A percentile compares a stretch with the other conserved stretches of the same genome.
These are phyloP conservation scores for Enteromius afrohamiltoni DNA, from an alignment of 2,797 vertebrate species.

Conservation along the genomic window DNA sequence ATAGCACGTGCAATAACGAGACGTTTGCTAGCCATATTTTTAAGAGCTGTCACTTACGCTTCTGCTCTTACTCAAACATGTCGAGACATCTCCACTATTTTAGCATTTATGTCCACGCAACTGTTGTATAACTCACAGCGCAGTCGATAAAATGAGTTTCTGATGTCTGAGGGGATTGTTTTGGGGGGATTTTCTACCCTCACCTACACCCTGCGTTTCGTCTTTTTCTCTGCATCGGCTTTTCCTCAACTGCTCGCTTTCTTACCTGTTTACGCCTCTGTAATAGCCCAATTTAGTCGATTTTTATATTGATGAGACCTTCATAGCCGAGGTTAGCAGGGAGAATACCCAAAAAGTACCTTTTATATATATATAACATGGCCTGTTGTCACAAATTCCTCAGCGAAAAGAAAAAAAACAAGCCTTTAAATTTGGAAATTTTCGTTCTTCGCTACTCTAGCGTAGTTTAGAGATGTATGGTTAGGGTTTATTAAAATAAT, in stretches of 20 bases:
- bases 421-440: background rate
- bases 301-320: background rate
- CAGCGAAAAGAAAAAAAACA: background rate
- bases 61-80: constrained; percentile 36
- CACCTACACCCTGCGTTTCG: background rate
- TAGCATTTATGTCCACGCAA: background rate
- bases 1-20: background rate
- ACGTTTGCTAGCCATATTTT: constrained; percentile 32
- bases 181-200: background rate
- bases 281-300: background rate
- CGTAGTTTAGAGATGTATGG: background rate
- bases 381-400: background rate
- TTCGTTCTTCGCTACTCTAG: constrained; percentile 4
- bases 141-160: background rate
- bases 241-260: background rate
- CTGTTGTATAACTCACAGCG: background rate
- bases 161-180: background rate
- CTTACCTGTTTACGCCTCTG: constrained; percentile 20
- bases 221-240: constrained; percentile 9
- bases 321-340: background rate
- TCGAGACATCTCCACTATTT: background rate
- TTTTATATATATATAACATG: background rate
- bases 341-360: background rate
- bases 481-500: background rate
- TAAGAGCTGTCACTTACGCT: constrained; percentile 38